Conservation (phyloP, 2,888 invertebrate genomes). For the Caenorhabditis sinica region DNA sequence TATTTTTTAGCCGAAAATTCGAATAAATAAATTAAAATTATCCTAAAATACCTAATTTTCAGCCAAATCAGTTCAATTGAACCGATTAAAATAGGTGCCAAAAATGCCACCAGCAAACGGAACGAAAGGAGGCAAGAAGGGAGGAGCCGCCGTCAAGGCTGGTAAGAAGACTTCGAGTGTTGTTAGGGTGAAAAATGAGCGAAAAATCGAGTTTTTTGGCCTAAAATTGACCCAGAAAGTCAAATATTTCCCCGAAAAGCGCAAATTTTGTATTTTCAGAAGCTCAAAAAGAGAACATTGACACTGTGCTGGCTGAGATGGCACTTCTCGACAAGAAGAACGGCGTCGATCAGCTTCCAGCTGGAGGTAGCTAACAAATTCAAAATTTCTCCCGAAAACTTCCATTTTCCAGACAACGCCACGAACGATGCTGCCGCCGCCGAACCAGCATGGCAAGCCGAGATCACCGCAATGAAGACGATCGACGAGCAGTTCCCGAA, state of each 20-base stretch:
- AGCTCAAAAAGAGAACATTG: constrained; percentile 78
- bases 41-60: too few relatives aligned
- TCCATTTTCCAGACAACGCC: constrained; percentile 34
- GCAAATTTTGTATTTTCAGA: constrained; percentile 30
- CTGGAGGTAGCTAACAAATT: neutral
- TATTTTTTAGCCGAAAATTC: too few relatives aligned
- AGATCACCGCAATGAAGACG: constrained; percentile 79
- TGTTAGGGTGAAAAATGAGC: neutral
- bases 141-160: constrained; percentile 45
- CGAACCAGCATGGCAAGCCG: constrained; percentile 66
- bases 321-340: constrained; percentile 72
- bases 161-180: too few relatives aligned
- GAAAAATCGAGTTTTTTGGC: neutral
- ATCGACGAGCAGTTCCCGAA: constrained; percentile 91
- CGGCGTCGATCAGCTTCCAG: constrained; percentile 72
- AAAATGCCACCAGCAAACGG: constrained; percentile 67
- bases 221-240: too few relatives aligned
- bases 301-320: constrained; percentile 80
- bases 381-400: neutral
- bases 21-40: too few relatives aligned
- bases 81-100: neutral
- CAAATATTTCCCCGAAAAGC: too few relatives aligned
- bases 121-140: constrained; percentile 70
- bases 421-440: constrained; percentile 27
- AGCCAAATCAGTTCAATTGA: too few relatives aligned